Evolutionary conservation across 1,140 invertebrate species (phyloP).

Genomic region (Venturia canescens): DNA sequence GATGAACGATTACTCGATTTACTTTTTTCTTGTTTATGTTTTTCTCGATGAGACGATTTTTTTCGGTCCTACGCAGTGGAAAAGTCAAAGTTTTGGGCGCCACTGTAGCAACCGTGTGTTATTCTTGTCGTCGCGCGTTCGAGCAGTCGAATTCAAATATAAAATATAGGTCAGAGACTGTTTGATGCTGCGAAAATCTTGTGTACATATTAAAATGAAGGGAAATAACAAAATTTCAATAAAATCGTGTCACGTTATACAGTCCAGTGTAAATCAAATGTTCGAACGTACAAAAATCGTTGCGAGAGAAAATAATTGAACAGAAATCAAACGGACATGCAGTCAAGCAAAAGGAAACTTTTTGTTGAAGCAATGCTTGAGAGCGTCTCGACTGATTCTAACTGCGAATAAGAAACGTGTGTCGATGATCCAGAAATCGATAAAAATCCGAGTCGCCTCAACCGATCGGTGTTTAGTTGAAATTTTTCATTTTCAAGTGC

Average conservation of each 20-base stretch:
- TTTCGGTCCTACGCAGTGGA: background rate
- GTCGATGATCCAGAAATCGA: background rate
- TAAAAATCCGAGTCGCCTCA: background rate
- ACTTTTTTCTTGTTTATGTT: too few species aligned
- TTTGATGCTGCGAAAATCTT: conserved; percentile 61
- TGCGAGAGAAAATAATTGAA: too few species aligned
- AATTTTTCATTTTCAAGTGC: background rate
- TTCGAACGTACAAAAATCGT: background rate
- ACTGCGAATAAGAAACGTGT: too few species aligned
- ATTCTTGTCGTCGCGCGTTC: conserved; percentile 42
- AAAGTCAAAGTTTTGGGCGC: conserved; percentile 30
- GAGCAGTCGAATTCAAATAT: conserved; percentile 41
- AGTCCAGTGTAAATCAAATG: background rate
- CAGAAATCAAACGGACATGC: background rate
- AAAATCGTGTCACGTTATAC: conserved; percentile 37
- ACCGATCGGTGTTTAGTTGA: background rate
- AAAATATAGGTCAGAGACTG: conserved; percentile 45
- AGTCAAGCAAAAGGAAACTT: background rate
- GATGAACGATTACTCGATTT: too few species aligned
- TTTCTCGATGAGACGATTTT: background rate
- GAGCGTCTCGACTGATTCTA: background rate
- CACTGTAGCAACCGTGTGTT: conserved; percentile 21
- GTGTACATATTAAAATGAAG: conserved; percentile 57
- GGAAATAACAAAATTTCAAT: conserved; percentile 55
- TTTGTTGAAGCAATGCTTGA: background rate